Conservation (phyloP, 1,140 invertebrate genomes). For the Zaprionus tsacasi region DNA sequence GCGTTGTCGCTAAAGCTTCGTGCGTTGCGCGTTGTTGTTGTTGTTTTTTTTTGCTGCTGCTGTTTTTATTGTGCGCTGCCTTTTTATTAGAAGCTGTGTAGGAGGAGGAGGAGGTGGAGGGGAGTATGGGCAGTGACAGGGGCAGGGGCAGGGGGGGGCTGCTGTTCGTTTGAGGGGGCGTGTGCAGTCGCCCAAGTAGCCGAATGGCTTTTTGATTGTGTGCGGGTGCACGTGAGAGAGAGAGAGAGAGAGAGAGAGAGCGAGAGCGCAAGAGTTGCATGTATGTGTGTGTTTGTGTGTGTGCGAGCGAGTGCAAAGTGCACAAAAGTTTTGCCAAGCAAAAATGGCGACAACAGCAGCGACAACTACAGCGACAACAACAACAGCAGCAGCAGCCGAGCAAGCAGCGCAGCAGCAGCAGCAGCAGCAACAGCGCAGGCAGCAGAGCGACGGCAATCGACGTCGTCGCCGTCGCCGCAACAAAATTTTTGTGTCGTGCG, state of each 20-base stretch:
- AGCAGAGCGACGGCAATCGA: constrained; percentile 20
- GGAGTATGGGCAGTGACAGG: constrained; percentile 10
- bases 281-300: constrained; percentile 21
- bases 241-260: constrained; percentile 45
- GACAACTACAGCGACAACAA: constrained; percentile 36
- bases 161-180: constrained; percentile 36
- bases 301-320: constrained; percentile 73
- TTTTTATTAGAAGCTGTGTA: constrained; percentile 69
- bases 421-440: constrained; percentile 30
- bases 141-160: background rate
- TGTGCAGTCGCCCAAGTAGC: constrained; percentile 57
- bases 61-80: constrained; percentile 11
- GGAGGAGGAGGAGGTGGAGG: background rate
- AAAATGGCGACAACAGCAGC: constrained; percentile 73
- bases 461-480: constrained; percentile 35
- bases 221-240: constrained; percentile 30
- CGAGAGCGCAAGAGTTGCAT: constrained; percentile 38
- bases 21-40: constrained; percentile 18
- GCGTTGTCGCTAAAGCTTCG: constrained; percentile 58
- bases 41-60: constrained; percentile 27
- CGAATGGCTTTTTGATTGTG: constrained; percentile 76
- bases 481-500: constrained; percentile 61
- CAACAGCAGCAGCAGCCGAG: constrained; percentile 23
- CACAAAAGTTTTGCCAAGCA: constrained; percentile 71
- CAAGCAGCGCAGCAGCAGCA: constrained; percentile 27